Evolutionary conservation across 2,797 vertebrate species (phyloP), one percentile per base, ranked within the genome.

Genomic region (Coluber constrictor): DNA sequence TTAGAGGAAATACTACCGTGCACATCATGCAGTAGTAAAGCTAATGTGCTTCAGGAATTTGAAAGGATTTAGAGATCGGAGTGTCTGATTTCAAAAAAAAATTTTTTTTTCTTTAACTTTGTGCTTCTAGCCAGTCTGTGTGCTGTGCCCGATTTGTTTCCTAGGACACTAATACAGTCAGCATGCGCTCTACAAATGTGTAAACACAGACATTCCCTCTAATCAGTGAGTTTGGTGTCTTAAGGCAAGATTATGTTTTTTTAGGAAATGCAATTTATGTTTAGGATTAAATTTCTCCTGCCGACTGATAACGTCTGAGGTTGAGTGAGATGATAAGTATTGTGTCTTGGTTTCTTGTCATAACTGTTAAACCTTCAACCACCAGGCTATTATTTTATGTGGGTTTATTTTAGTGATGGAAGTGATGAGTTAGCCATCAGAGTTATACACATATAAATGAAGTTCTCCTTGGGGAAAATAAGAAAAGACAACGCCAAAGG

Each of bases 211-310:
- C 98, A 97, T 98, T 98, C 97, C 96, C 97, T 97, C 97, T 97
- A 98, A 98, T 98, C 98, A 98, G 97, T 96, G 95, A 90, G 32
- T 94, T 96, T 97, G 97, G 96, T 98, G 97, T 98, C 98, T 98
- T 97, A 97, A 98, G 98, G 98, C 98, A 98, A 98, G 97, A 98
- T 97, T 97, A 96, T 97, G 97, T 97, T 98, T 98, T 98, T 98
- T 97, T 98, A 98, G 98, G 98, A 98, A 98, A 98, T 97, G 98
- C 96, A 98, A 98, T 98, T 98, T 98, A 98, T 98, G 97, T 97
- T 97, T 93, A 88, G 97, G 97, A 97, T 98, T 98, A 97, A 96
- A 95, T 98, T 98, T 98, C 97, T 90, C 89, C 96, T 96, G 74
- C 93, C 95, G 97, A 97, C 97, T 97, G 98, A 98, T 98, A 98